Evolutionary conservation across 2,888 invertebrate genomes (phyloP).

Genomic region (Panzeria rudis): DNA sequence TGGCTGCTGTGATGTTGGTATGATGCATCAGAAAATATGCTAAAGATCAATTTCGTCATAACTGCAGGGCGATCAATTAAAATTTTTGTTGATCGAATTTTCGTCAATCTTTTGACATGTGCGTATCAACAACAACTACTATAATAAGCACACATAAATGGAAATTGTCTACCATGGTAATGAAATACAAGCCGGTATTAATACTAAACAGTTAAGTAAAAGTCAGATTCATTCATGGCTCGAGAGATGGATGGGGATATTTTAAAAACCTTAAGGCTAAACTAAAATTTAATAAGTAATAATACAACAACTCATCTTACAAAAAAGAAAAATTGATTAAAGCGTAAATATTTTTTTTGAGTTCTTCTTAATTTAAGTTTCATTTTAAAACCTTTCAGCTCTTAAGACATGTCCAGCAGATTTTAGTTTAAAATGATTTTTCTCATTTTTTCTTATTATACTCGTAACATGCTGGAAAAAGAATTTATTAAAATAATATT

Average conservation of each 20-base stretch:
- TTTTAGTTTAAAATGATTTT: conserved; percentile 15
- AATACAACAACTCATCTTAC: conserved; percentile 49
- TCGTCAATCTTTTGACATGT: conserved; percentile 83
- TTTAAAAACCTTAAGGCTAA: conserved; percentile 64
- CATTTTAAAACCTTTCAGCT: conserved; percentile 40
- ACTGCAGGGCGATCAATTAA: conserved; percentile 84
- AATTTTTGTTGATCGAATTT: conserved; percentile 84
- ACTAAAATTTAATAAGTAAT: conserved; percentile 57
- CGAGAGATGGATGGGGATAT: conserved; percentile 10
- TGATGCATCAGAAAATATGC: conserved; percentile 49
- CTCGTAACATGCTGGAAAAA: conserved; percentile 74
- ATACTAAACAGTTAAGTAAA: conserved; percentile 49
- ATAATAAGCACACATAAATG: conserved; percentile 37
- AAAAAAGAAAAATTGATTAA: conserved; percentile 78
- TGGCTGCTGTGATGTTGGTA: background rate
- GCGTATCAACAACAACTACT: conserved; percentile 71
- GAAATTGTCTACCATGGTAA: conserved; percentile 13
- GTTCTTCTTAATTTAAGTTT: conserved; percentile 32
- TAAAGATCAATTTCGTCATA: conserved; percentile 82
- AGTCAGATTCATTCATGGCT: conserved; percentile 58
- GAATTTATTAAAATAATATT: conserved; percentile 9
- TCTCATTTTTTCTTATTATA: conserved; percentile 79
- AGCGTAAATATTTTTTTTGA: conserved; percentile 79
- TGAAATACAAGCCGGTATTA: conserved; percentile 18
- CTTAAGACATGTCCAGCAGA: conserved; percentile 35